Conservation (phyloP, 2,888 invertebrate species). For the Aspidiotus destructor region DNA sequence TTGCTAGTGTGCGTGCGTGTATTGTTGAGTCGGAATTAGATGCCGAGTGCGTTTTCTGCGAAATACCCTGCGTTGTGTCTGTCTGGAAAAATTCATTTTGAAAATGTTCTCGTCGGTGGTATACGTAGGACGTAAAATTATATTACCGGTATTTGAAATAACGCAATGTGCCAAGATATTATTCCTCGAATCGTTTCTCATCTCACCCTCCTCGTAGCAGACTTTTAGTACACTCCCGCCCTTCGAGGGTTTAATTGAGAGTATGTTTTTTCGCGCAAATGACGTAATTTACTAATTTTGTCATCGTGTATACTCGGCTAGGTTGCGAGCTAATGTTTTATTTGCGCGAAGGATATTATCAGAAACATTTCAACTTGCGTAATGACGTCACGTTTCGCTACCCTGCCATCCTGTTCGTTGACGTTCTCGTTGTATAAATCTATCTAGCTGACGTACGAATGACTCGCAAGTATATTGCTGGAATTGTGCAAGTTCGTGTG, state of each 20-base stretch:
- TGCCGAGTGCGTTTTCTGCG: too few species aligned
- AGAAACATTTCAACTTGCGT: neutral
- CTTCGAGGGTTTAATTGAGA: too few species aligned
- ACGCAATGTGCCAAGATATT: neutral
- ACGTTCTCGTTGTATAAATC: neutral
- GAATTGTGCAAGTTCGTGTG: too few species aligned
- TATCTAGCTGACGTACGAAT: neutral
- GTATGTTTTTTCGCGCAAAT: neutral
- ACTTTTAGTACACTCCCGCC: too few species aligned
- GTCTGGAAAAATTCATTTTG: too few species aligned
- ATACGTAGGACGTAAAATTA: too few species aligned
- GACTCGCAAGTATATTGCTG: neutral
- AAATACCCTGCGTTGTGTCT: too few species aligned
- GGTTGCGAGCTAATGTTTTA: neutral
- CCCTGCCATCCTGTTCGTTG: neutral
- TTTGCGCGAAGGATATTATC: neutral
- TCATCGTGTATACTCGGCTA: neutral
- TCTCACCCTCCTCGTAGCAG: too few species aligned
- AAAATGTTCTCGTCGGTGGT: too few species aligned
- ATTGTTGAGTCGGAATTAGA: too few species aligned
- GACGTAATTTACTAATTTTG: conserved; percentile 4
- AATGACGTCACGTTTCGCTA: neutral
- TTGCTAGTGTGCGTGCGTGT: too few species aligned
- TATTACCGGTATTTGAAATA: neutral
- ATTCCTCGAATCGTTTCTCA: too few species aligned